Conservation (phyloP, 2,113 vertebrate species). For the Spermophilus dauricus region DNA sequence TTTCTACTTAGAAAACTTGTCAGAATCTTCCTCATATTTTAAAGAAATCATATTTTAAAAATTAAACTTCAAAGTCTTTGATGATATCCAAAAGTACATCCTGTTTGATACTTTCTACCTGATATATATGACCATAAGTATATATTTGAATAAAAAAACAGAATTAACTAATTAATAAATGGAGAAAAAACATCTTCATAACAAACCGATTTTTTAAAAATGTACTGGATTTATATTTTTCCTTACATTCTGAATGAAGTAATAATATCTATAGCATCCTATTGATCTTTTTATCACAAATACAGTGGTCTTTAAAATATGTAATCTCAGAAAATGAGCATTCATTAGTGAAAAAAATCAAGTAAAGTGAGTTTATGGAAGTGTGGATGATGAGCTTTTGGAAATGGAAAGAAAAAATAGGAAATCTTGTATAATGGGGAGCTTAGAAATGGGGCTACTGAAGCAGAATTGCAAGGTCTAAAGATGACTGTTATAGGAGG, state of each 20-base stretch:
- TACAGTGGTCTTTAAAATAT: constrained; percentile 59
- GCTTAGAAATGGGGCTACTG: not conserved
- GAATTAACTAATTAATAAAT: not conserved
- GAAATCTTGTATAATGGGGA: not conserved
- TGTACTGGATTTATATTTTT: not conserved
- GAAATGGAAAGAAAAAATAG: not conserved
- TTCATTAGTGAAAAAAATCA: not conserved
- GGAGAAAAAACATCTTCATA: not conserved
- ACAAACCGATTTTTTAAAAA: not conserved
- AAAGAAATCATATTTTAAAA: constrained; percentile 67
- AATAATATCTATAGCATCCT: constrained; percentile 56
- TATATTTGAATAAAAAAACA: not conserved
- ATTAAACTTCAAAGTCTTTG: constrained; percentile 36
- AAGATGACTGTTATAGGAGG: too few relatives aligned
- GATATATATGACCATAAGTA: not conserved
- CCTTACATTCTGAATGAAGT: constrained; percentile 40
- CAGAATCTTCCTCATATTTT: constrained; percentile 59
- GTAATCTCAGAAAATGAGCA: constrained; percentile 49
- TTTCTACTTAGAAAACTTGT: constrained; percentile 59
- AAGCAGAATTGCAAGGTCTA: not conserved
- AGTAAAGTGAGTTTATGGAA: not conserved
- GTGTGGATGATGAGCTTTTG: not conserved
- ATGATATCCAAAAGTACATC: constrained; percentile 43
- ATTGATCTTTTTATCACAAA: constrained; percentile 62
- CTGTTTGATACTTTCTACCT: constrained; percentile 27